Base-by-base conservation (phyloP, 2,888 invertebrate genomes). In the Thumatha senex region DNA sequence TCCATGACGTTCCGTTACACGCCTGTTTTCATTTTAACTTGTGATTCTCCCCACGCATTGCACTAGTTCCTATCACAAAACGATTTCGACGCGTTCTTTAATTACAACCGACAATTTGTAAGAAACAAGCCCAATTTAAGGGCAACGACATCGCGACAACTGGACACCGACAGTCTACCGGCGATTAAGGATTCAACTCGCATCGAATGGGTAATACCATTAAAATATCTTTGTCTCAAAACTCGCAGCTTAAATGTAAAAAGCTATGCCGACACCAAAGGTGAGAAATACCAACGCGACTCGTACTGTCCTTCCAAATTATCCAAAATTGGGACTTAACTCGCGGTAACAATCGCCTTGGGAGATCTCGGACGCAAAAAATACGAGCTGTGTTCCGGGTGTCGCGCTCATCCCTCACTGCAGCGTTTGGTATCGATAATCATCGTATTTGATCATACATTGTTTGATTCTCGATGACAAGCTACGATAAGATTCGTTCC, bases 141-240 rank as follows among this genome's bases (percentile, higher is more conserved):
- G 89, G 84, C 90, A 89, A 86, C 82, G 90, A 89, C 89, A 84
- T 79, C 78, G 77, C 77, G 78, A 79, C 82, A 76, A 78, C 76
- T 74, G 67, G 72, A 64, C 73, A 70, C 68, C 76, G 82, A 81
- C 80, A 81, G 83, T 79, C 78, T 71, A 59, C 78, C 75, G 67
- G 63, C 84, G 81, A 86, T 91, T 89, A 89, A 82, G 86, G 85
- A 90, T 90, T 89, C 91, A 87, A 80, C 82, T 77, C 86, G 80
- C 91, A 83, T 87, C 82, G 81, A 76, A 80, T 81, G 82, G 82
- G 89, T 85, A 88, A 89, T 91, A 89, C 87, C 88, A 87, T 90
- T 90, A 91, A 91, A 91, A 91, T 91, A 89, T 86, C 87, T 90
- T 85, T 88, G 88, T 86, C 80, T 86, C 81, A 86, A 88, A 88